Evolutionary conservation across 2,113 vertebrate genomes (phyloP).

Genomic region (Brachionichthys hirsutus): DNA sequence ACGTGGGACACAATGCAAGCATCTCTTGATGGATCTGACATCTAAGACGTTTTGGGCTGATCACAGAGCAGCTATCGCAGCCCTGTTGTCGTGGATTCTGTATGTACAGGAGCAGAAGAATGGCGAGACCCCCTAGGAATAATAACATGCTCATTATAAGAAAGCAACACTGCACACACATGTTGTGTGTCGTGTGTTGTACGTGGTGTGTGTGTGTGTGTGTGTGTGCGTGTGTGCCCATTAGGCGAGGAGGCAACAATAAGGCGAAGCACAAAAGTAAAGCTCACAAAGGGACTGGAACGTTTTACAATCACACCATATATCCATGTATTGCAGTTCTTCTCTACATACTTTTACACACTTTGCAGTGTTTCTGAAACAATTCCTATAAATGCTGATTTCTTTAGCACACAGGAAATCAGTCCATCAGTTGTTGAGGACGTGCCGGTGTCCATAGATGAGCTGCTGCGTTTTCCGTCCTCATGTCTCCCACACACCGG

Average conservation of each 20-base stretch:
- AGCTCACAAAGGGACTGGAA: not conserved
- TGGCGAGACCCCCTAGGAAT: slow-evolving; percentile 58
- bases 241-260: slow-evolving; percentile 14
- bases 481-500: slow-evolving; percentile 63
- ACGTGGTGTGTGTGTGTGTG: slow-evolving; percentile 22
- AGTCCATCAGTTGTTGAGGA: slow-evolving; percentile 18
- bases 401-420: not conserved
- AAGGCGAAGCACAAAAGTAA: not conserved
- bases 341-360: not conserved
- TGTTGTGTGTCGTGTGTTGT: not conserved
- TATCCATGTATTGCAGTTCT: not conserved
- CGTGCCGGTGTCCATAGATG: slow-evolving; percentile 72
- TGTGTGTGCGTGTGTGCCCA: slow-evolving; percentile 12
- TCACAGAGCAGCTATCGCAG: no score
- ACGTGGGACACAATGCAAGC: no score
- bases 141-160: slow-evolving; percentile 31
- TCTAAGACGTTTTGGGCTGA: no score
- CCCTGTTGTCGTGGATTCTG: no score
- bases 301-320: not conserved
- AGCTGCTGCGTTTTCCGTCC: slow-evolving; percentile 66
- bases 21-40: no score
- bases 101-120: slow-evolving; percentile 50
- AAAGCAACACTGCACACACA: slow-evolving; percentile 7
- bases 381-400: no score
- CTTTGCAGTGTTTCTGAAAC: not conserved